Base-by-base conservation (phyloP, 2,113 vertebrate species). In the Zootoca vivipara region DNA sequence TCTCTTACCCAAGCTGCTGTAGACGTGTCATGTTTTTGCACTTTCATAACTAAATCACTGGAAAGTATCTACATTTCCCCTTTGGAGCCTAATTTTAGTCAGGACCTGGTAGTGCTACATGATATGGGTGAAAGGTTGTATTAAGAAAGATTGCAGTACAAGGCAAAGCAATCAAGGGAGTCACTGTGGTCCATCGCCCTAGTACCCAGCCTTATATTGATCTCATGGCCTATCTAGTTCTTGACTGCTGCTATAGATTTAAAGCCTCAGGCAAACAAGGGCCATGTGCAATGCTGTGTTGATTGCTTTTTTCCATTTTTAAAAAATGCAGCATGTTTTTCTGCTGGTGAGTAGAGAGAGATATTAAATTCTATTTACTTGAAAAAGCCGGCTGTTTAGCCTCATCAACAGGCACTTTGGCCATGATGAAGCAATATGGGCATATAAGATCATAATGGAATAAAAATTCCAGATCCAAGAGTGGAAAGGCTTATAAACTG, bases 371-470 rank as follows among this genome's bases (percentile, higher is more conserved):
- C 69, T 74, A 67, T 70, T 85, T 90, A 42, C 69, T 89, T 84
- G 78, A n/a, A 74, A 82, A 92, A 78, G 84, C 67, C 79, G 72
- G 58, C 65, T 79, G 28, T 92, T 94, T 90, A 85, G 82, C 75
- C 81, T 91, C 92, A 12, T 46, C 28, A 78, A 62, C 20, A 89
- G 85, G 40, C 0, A 0, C 46, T 77, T 80, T 81, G 86, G 89
- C 86, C 88, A 15, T 28, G 79, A 81, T 89, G 65, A 86, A 82
- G 74, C 82, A 84, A 7, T 90, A 70, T 82, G 67, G 87, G 69
- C 73, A 77, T 30, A 72, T 22, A 89, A 80, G 83, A 95, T 86
- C 0, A 16, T 75, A 85, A 85, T 93, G 92, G 93, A 94, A 93
- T 83, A 84, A 85, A 91, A 85, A 90, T 70, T 72, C 0, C 0